Evolutionary conservation across 2,113 vertebrate species (phyloP).

Genomic region (Mirza zaza): DNA sequence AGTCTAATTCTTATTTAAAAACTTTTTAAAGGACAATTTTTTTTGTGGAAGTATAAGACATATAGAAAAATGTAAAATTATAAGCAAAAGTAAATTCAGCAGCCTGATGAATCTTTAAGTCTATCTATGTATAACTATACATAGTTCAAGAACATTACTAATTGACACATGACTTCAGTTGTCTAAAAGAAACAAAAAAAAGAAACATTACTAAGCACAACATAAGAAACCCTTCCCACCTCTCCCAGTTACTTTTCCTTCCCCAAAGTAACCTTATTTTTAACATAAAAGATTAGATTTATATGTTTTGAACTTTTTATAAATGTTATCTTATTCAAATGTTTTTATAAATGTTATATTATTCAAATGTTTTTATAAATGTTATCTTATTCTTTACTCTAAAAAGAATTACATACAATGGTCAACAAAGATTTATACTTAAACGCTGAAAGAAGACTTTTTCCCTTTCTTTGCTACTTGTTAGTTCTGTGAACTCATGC

Average conservation of each 20-base stretch:
- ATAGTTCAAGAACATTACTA: background rate
- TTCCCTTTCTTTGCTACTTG: background rate
- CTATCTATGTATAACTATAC: background rate
- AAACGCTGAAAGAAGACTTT: background rate
- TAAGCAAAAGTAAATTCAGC: background rate
- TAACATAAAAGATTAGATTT: conserved; percentile 16
- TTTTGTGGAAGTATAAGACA: background rate
- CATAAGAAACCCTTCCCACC: background rate
- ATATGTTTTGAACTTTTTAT: conserved; percentile 8
- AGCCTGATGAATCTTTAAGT: background rate
- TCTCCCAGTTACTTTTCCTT: background rate
- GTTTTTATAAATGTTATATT: background rate
- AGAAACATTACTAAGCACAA: background rate
- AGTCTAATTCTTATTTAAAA: background rate
- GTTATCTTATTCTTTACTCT: background rate
- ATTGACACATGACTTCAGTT: background rate
- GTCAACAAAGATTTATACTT: background rate
- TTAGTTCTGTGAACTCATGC: background rate
- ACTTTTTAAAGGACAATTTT: background rate
- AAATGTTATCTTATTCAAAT: background rate
- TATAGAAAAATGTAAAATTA: background rate
- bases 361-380: background rate
- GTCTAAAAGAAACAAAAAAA: no score
- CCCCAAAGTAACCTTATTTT: background rate
- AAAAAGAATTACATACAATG: background rate